Evolutionary conservation across 53 echinoderm and acorn worm genomes (phyloP).

Genomic region (Mesocentrotus franciscanus): DNA sequence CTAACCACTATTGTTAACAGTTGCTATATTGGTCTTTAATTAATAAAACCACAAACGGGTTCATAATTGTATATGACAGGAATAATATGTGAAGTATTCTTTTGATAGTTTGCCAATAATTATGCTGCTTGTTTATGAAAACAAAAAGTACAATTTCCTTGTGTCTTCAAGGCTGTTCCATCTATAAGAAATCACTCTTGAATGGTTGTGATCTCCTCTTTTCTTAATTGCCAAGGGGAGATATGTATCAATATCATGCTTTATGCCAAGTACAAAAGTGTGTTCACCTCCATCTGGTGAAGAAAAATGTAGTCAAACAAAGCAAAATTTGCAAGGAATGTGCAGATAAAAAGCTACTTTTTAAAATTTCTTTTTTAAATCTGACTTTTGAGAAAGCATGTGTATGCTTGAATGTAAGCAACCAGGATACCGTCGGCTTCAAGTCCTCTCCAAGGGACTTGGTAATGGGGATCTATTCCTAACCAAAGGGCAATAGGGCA

Average conservation of each 20-base stretch:
- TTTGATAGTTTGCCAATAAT: conserved; percentile 1
- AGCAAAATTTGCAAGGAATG: too few species aligned
- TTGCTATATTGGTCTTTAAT: not conserved
- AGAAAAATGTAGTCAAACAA: too few species aligned
- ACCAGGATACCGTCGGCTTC: too few species aligned
- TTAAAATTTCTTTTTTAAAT: too few species aligned
- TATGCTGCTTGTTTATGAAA: not conserved
- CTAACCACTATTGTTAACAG: not conserved
- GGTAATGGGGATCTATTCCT: too few species aligned
- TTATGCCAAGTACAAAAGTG: not conserved
- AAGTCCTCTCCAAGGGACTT: too few species aligned
- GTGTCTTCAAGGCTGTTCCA: not conserved
- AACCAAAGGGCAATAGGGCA: too few species aligned
- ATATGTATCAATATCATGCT: not conserved
- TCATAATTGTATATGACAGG: not conserved
- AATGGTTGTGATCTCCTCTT: not conserved
- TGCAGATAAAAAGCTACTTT: too few species aligned
- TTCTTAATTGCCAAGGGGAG: not conserved
- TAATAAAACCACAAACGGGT: not conserved
- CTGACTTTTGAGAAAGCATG: too few species aligned
- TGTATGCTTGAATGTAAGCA: too few species aligned
- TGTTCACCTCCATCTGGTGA: not conserved
- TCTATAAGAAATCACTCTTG: not conserved
- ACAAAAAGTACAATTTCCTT: not conserved
- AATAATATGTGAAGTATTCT: not conserved